Evolutionary conservation across 2,888 invertebrate genomes (phyloP).

Genomic region (Pyrrhia umbra): DNA sequence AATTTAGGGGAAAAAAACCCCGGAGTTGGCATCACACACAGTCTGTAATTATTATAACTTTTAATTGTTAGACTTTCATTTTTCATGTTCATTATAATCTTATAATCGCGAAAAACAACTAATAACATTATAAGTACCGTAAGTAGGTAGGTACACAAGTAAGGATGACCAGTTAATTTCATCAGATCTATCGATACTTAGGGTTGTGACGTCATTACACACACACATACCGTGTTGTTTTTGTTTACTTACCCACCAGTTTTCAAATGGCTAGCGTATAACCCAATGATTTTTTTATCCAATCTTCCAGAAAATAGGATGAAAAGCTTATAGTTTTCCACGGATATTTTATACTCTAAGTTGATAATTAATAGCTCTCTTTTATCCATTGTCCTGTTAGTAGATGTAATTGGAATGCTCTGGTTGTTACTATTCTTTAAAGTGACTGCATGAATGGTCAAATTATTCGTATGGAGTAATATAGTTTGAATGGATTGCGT

Average conservation of each 20-base stretch:
- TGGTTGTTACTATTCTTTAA: slow-evolving; percentile 61
- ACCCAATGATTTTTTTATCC: slow-evolving; percentile 87
- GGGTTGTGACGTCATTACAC: too few relatives aligned
- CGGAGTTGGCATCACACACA: too few relatives aligned
- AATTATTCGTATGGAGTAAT: slow-evolving; percentile 91
- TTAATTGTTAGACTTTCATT: too few relatives aligned
- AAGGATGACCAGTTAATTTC: too few relatives aligned
- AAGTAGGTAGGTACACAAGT: too few relatives aligned
- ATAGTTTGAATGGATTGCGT: slow-evolving; percentile 82
- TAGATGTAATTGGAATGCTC: slow-evolving; percentile 33
- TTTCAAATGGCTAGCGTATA: slow-evolving; percentile 90
- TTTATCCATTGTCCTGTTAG: slow-evolving; percentile 59
- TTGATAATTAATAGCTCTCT: slow-evolving; percentile 82
- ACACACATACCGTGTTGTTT: too few relatives aligned
- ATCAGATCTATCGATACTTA: too few relatives aligned
- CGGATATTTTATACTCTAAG: slow-evolving; percentile 70
- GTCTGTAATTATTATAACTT: too few relatives aligned
- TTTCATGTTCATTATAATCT: too few relatives aligned
- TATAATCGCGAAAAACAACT: too few relatives aligned
- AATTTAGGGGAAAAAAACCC: too few relatives aligned
- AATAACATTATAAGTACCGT: too few relatives aligned
- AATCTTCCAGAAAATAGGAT: slow-evolving; percentile 88
- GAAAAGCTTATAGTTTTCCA: slow-evolving; percentile 77
- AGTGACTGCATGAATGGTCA: slow-evolving; percentile 83
- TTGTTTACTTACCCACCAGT: slow-evolving; percentile 80